Evolutionary conservation across 2,113 vertebrate species (phyloP), one percentile per base, ranked within the genome.

Genomic region (Pollachius pollachius): DNA sequence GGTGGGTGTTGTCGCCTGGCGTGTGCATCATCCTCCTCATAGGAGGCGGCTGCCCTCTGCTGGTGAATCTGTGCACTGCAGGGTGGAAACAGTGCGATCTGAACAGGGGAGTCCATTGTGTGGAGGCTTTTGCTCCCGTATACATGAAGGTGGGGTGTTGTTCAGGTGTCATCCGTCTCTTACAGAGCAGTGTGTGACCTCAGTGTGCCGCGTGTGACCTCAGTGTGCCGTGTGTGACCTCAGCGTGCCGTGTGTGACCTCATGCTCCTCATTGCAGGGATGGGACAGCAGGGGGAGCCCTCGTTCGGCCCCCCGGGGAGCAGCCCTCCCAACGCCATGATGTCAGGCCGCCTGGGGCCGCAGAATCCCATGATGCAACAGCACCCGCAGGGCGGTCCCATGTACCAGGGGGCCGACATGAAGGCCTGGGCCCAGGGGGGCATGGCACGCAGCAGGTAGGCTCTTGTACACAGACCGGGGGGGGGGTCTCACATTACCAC

Each of bases 371-470:
- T 94, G 91, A 93, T 98, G 94, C 93, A 96, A 81, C 95, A 95
- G 90, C 97, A 98, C 74, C 92, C 95, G 70, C 97, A 97, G 86
- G 76, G 94, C 3, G 85, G 94, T 58, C 73, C 96, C 3, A 92
- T 99, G 90, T 99, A 96, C 84, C 95, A 94, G 81, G 88, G 96
- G 2, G 85, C 95, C 0, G 97, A 99, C 60, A 96, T 97, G 92
- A 99, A 99, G 85, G 94, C 94, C 77, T 99, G 97, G 97, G 92
- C 95, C 0, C 95, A 96, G 57, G 97, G 94, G 83, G 92, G 85
- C 73, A 90, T 98, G 90, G 82, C 91, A 60, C 94, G 96, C 81
- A 97, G 85, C 86, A 97, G 93, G 97, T 97, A 64, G 62, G 62
- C 9, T 48, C 6, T 48, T 6, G 9, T 13, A 48, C 41, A 48